Evolutionary conservation across 2,888 invertebrate species (phyloP).

Genomic region (Congeria kusceri): DNA sequence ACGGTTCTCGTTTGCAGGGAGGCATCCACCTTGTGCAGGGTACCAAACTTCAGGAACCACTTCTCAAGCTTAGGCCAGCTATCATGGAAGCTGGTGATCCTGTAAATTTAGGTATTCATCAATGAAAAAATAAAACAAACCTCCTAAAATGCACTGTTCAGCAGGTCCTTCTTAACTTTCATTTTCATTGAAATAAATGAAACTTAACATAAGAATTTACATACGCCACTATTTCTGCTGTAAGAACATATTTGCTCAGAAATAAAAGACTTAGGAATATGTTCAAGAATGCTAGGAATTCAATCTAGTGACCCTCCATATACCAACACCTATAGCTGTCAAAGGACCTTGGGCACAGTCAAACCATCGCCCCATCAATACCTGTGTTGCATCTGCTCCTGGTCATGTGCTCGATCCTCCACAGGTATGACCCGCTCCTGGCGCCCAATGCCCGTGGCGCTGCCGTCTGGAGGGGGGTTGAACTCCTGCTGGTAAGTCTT

Average conservation of each 20-base stretch:
- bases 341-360: too few species aligned
- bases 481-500: slow-evolving; percentile 83
- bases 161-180: too few species aligned
- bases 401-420: slow-evolving; percentile 81
- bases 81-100: slow-evolving; percentile 83
- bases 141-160: too few species aligned
- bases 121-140: too few species aligned
- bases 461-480: slow-evolving; percentile 84
- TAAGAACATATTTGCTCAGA: too few species aligned
- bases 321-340: too few species aligned
- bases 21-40: slow-evolving; percentile 80
- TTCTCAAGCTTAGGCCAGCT: slow-evolving; percentile 84
- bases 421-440: slow-evolving; percentile 82
- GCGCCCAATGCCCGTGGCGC: slow-evolving; percentile 83
- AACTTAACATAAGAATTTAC: too few species aligned
- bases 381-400: slow-evolving; percentile 84
- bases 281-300: too few species aligned
- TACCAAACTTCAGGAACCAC: slow-evolving; percentile 83
- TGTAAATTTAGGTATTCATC: slow-evolving; percentile 45
- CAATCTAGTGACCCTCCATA: too few species aligned
- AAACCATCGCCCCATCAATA: slow-evolving; percentile 41
- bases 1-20: slow-evolving; percentile 73
- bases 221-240: too few species aligned
- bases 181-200: too few species aligned
- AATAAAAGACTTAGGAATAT: too few species aligned